Evolutionary conservation across 2,797 vertebrate species (phyloP).

Genomic region (Lateolabrax maculatus): DNA sequence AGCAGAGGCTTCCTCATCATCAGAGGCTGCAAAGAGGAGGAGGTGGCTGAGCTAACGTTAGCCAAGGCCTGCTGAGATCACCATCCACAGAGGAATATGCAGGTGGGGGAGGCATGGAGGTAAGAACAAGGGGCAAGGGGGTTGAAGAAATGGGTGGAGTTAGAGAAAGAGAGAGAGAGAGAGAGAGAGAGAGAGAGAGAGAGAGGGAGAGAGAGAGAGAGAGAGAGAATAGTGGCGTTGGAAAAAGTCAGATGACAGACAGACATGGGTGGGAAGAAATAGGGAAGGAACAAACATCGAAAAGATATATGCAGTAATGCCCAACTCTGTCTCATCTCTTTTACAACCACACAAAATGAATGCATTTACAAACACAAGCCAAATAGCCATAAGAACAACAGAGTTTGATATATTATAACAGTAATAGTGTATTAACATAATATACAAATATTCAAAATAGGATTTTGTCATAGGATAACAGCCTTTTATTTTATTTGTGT

Average conservation of each 20-base stretch:
- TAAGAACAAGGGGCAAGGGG: conserved; percentile 17
- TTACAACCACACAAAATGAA: conserved; percentile 20
- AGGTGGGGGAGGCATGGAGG: conserved; percentile 40
- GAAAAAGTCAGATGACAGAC: conserved; percentile 29
- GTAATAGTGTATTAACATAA: conserved; percentile 5
- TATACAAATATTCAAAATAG: conserved; percentile 15
- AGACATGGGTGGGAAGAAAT: conserved; percentile 33
- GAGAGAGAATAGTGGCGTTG: neutral
- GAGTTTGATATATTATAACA: conserved; percentile 2
- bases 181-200: neutral
- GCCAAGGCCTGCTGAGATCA: conserved; percentile 88
- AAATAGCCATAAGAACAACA: conserved; percentile 12
- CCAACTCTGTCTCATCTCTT: conserved; percentile 30
- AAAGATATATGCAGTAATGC: conserved; percentile 39
- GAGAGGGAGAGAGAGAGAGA: conserved; percentile 25
- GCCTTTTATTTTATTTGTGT: conserved; percentile 4
- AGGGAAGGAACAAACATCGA: conserved; percentile 33
- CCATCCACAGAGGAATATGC: conserved; percentile 78
- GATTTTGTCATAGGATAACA: conserved; percentile 13
- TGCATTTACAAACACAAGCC: conserved; percentile 11
- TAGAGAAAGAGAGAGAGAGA: conserved; percentile 25
- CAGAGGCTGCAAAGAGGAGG: conserved; percentile 99
- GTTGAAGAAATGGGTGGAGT: conserved; percentile 16
- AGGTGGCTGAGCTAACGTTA: conserved; percentile 97
- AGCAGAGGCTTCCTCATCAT: conserved; percentile 93